These are phyloP conservation scores for Argyrosomus japonicus DNA, from an alignment of 2,113 vertebrate genomes.

Conservation along the genomic window DNA sequence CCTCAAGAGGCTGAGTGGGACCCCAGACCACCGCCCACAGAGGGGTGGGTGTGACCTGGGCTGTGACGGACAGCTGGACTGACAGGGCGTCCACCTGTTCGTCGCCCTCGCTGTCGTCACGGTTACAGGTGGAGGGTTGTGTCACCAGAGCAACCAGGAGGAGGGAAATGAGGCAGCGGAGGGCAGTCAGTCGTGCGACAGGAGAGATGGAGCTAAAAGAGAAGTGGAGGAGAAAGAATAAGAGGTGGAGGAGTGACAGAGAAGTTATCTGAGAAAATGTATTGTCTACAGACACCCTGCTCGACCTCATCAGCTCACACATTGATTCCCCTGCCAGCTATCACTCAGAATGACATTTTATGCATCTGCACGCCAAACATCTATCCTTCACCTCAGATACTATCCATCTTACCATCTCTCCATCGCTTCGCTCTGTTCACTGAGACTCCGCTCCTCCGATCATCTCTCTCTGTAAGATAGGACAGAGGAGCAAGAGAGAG, in stretches of 20 bases:
- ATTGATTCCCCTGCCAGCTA: constrained; percentile 58
- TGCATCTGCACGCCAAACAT: constrained; percentile 50
- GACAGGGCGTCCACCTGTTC: constrained; percentile 77
- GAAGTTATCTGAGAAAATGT: constrained; percentile 65
- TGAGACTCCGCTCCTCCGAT: constrained; percentile 79
- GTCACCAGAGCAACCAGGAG: constrained; percentile 79
- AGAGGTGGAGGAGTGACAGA: constrained; percentile 44
- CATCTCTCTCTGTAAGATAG: constrained; percentile 80
- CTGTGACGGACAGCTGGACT: constrained; percentile 79
- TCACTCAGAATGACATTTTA: constrained; percentile 73
- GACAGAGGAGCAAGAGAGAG: constrained; percentile 58
- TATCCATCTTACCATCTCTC: constrained; percentile 86
- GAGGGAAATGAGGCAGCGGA: constrained; percentile 77
- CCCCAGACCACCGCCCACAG: constrained; percentile 87
- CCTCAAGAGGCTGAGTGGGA: constrained; percentile 84
- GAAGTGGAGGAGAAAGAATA: constrained; percentile 48
- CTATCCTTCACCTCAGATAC: constrained; percentile 46
- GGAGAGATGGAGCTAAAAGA: constrained; percentile 84
- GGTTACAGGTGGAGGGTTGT: constrained; percentile 78
- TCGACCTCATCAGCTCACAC: constrained; percentile 54
- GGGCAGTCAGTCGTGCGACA: constrained; percentile 79
- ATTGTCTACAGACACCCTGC: constrained; percentile 41
- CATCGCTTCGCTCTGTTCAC: constrained; percentile 86
- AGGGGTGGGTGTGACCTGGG: constrained; percentile 84
- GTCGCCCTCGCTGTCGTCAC: constrained; percentile 71